Base-by-base conservation (phyloP, 2,888 invertebrate species). In the Serripes groenlandicus region DNA sequence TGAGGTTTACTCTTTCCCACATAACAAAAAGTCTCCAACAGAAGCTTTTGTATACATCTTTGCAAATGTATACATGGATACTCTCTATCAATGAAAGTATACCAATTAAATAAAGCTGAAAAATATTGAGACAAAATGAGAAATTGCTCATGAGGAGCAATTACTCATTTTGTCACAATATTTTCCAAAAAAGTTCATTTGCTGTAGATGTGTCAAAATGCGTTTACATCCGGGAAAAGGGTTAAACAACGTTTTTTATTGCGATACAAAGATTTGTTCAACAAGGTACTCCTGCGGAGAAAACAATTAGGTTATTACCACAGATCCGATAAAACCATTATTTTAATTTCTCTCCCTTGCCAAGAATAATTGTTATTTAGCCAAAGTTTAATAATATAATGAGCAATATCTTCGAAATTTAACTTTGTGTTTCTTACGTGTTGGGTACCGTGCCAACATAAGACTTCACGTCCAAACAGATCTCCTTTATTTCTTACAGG, bases 311-410 rank as follows among this genome's bases (percentile, higher is more conserved):
- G 30, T 0, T 62, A 62, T 32, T 26, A 34, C n/a, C 32, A 34
- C n/a, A 32, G 62, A 62, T 1, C 62, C n/a, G n/a, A 28, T 34
- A 62, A n/a, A 62, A 62, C 34, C 26, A 66, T 66, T 66, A 66
- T 66, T 66, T 66, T 56, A 56, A 56, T 71, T 58, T 71, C 58
- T 34, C 64, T 74, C 23, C 49, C 62, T 32, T 64, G 62, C 74
- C 74, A 64, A 64, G 32, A 56, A 56, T 71, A 71, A 56, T 42
- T 69, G 52, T 81, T 73, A 69, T 73, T 60, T 54, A 4, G 35
- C 54, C 23, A 73, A 49, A 66, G 60, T 82, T 78, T 78, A 78
- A 82, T 78, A 69, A 82, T 60, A 64, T 78, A 82, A 82, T 66
- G 62, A 70, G 35, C 75, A 66, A 35, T 82, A 78, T 78, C 75